A percentile compares a stretch with the other conserved stretches of the same genome.
Evolutionary conservation across 2,113 vertebrate genomes (phyloP).

Genomic region (Herpetotheres cachinnans): DNA sequence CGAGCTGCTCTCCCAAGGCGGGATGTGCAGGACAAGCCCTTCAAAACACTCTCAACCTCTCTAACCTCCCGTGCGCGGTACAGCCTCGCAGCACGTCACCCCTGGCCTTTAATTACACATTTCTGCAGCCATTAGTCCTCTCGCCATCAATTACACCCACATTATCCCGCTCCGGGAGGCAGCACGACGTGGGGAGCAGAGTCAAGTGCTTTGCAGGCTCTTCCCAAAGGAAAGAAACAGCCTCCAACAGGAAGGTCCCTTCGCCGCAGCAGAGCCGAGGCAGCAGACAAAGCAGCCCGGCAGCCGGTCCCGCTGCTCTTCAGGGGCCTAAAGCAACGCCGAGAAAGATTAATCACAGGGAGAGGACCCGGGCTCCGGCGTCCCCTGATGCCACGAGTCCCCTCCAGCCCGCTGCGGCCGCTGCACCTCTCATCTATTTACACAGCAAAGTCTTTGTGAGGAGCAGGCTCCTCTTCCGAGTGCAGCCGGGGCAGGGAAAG

Average conservation of each 20-base stretch:
- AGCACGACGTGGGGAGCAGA: not conserved
- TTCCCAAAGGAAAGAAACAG: not conserved
- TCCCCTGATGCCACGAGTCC: not conserved
- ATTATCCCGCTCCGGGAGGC: not conserved
- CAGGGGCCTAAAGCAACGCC: not conserved
- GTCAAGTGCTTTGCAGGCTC: not conserved
- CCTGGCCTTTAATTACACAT: constrained; percentile 43
- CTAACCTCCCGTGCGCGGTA: not conserved
- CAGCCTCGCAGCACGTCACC: not conserved
- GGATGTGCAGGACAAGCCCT: not conserved
- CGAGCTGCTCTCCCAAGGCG: not conserved
- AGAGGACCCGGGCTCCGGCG: not conserved
- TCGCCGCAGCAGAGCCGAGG: accelerated
- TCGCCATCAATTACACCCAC: not conserved
- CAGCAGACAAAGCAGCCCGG: not conserved
- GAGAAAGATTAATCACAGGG: not conserved
- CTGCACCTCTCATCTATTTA: not conserved
- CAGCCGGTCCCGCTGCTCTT: not conserved
- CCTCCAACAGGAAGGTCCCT: accelerated
- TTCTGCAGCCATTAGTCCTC: constrained; percentile 20
- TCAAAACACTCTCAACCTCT: constrained; percentile 16
- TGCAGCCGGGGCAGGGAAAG: not conserved
- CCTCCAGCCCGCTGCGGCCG: not conserved
- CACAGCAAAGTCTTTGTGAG: not conserved
- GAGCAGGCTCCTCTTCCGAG: not conserved